A percentile compares a stretch with the other conserved stretches of the same genome.
These are phyloP conservation scores for Cheumatopsyche charites DNA, from an alignment of 1,140 invertebrate genomes.

Conservation along the genomic window DNA sequence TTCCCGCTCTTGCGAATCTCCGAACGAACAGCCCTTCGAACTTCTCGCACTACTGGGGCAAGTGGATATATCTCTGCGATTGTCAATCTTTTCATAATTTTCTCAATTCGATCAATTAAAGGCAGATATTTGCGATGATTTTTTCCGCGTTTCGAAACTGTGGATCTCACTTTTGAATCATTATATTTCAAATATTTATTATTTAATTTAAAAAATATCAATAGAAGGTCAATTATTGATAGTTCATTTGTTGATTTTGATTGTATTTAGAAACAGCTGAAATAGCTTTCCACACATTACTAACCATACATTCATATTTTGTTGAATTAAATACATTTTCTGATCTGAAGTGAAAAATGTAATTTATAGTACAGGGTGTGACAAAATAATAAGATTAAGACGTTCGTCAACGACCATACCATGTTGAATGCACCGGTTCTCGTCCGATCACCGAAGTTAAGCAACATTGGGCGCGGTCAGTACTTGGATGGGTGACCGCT, in stretches of 20 bases:
- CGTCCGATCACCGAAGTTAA: slow-evolving; percentile 49
- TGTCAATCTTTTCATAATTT: slow-evolving; percentile 12
- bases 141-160: not conserved
- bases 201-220: too few species aligned
- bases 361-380: too few species aligned
- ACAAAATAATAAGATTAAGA: too few species aligned
- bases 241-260: too few species aligned
- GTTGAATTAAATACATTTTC: too few species aligned
- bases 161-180: not conserved
- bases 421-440: slow-evolving; percentile 48
- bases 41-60: slow-evolving; percentile 17
- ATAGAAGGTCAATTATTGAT: too few species aligned
- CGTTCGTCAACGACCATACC: slow-evolving; percentile 44
- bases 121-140: too few species aligned
- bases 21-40: slow-evolving; percentile 7
- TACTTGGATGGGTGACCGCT: slow-evolving; percentile 49
- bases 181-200: too few species aligned
- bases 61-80: not conserved
- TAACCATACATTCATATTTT: too few species aligned
- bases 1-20: slow-evolving; percentile 23
- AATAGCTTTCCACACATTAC: too few species aligned
- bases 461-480: slow-evolving; percentile 48
- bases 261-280: too few species aligned
- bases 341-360: too few species aligned
- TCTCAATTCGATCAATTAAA: not conserved